Base-by-base conservation (phyloP, 2,113 vertebrate genomes). In the Pampusana beccarii region DNA sequence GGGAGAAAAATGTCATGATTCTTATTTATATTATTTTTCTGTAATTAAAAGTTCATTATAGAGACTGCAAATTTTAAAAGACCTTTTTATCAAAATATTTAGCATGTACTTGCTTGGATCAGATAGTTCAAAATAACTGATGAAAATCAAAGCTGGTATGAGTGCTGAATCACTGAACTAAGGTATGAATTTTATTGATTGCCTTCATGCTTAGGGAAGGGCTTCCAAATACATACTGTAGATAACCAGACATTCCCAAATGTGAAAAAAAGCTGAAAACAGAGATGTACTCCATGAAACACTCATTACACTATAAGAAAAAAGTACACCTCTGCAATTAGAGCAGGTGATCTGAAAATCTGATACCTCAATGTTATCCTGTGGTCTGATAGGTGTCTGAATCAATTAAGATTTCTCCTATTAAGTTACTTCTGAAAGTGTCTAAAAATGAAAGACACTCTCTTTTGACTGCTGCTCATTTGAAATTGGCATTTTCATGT, bases 401-500 rank as follows among this genome's bases (percentile, higher is more conserved):
- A 95, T 88, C 92, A 96, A 80, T 97, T 93, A 88, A 29, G 6
- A 29, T 54, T 95, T 97, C 53, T 82, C 83, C 50, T 71, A 86
- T 82, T 92, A 97, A 97, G 56, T 95, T 98, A 74, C 80, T 96
- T 96, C 73, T 96, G 86, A 95, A 96, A 90, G 85, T 94, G 73
- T 70, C 74, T 78, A 74, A 85, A 84, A 97, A 95, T 93, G 82
- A 97, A 98, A 94, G 69, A 88, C 83, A 83, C 40, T 77, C 88
- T 95, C 88, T 97, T 94, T 89, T 90, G 93, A 93, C 75, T 97
- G 94, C 88, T 98, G 97, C 95, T 98, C 97, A 97, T 97, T 98
- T 98, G 95, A 97, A 97, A 98, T 77, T 97, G 96, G 97, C 96
- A 97, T 98, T 98, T 98, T 97, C 97, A 94, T 95, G 97, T 98